Evolutionary conservation across 2,113 vertebrate genomes (phyloP), one percentile per base, ranked within the genome.

Genomic region (Tympanuchus pallidicinctus): DNA sequence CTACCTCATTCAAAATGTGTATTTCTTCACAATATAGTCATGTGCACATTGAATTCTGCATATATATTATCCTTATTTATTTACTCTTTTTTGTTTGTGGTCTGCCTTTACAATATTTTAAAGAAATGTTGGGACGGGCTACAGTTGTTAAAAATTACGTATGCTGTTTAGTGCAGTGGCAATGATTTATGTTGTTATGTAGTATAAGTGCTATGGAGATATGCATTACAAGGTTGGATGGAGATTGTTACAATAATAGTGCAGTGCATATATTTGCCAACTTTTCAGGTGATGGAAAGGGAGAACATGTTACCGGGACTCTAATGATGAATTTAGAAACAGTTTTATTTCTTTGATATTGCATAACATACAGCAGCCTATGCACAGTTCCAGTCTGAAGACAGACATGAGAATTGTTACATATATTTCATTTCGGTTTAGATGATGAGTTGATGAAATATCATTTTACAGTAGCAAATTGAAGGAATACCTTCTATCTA

Each of bases 11-110:
- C 22, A 22, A 85, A 79, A 6, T 19, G 7, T n/a, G 2, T 10
- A 20, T 85, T 79, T 89, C 24, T 91, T 94, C 28, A 79, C 78
- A 82, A 60, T 45, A 59, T 7, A 64, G 4, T 18, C n/a, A 7
- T 42, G 8, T 43, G 13, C 0, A 0, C 27, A n/a, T 60, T 71
- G 42, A 78, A 19, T 73, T 83, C 45, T 74, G 43, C 15, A 19
- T 32, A 8, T n/a, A 15, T 84, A 5, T n/a, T 13, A 11, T 36
- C 4, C 11, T 27, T 17, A 63, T 40, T 70, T 48, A n/a, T 9
- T 47, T 19, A 52, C 14, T 8, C 17, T 17, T 42, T 50, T 61
- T 9, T 1, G 25, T 67, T 72, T 78, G 19, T 84, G 25, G 56
- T 66, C 34, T 56, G 21, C 0, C 11, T 1, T 93, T 91, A 78